Base-by-base conservation (phyloP, 2,888 invertebrate genomes). In the Cerceris ruficornis region DNA sequence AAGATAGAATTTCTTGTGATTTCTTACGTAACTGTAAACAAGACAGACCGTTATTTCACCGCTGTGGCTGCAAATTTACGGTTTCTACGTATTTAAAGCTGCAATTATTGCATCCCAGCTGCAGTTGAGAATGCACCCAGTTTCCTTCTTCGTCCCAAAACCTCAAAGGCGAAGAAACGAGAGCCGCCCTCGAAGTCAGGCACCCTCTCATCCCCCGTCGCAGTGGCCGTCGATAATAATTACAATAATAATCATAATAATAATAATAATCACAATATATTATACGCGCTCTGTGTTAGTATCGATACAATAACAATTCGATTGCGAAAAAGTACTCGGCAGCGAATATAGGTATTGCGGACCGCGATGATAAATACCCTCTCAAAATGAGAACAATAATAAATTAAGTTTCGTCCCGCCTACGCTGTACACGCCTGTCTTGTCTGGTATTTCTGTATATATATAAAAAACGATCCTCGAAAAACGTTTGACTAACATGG, bases 401-500 rank as follows among this genome's bases (percentile, higher is more conserved):
- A 87, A 85, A 85, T 85, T 83, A 85, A 69, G 69, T 67, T 66
- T 69, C 69, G 65, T 68, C 67, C 69, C 74, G 76, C 75, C 58
- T 84, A 86, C 28, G 28, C 74, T 65, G 75, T 78, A 84, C 76
- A 82, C 78, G 77, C 70, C 73, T 28, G 28, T 28, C 28, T 28
- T 28, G 28, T 28, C 28, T 28, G 4, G 28, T 80, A 80, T 64
- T 69, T 71, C 64, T 57, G 81, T 80, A 77, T 82, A 69, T 84
- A 83, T 84, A 86, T 82, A 84, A 83, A 83, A 85, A 83, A 85
- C 84, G 83, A 85, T 81, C 78, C 28, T 84, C 79, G 86, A 83
- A 76, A 83, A 84, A 87, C 78, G 85, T 85, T 87, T 81, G 84
- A 89, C 86, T 85, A 90, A 88, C 86, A 86, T 89, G 90, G 90